Percentiles rank a stretch among this genome's conserved stretches.
Evolutionary conservation across 2,113 vertebrate genomes (phyloP).

Genomic region (Otolemur garnettii): DNA sequence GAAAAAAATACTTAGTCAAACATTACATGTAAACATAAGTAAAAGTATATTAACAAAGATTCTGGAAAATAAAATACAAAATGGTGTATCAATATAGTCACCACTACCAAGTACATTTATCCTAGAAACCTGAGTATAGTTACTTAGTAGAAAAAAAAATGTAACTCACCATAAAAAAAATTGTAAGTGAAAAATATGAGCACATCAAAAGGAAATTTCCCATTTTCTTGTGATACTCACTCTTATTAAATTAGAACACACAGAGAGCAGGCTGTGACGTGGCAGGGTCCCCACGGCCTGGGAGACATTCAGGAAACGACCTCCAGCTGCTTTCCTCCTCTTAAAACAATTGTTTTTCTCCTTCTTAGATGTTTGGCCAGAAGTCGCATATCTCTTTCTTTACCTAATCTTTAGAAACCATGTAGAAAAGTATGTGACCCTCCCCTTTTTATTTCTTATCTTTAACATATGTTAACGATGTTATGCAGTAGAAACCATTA

Average conservation of each 20-base stretch:
- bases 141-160: background rate
- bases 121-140: background rate
- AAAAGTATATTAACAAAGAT: background rate
- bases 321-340: too few relatives aligned
- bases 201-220: background rate
- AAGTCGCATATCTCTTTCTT: too few relatives aligned
- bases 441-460: too few relatives aligned
- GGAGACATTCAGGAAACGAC: too few relatives aligned
- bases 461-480: too few relatives aligned
- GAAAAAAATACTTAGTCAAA: background rate
- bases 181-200: background rate
- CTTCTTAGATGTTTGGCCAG: too few relatives aligned
- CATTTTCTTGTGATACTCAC: background rate
- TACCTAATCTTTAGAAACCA: too few relatives aligned
- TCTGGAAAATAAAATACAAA: background rate
- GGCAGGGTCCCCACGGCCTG: too few relatives aligned
- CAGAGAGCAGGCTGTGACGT: too few relatives aligned
- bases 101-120: background rate
- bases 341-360: too few relatives aligned
- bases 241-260: background rate
- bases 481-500: too few relatives aligned
- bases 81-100: background rate
- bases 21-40: slow-evolving; percentile 1
- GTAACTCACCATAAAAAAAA: background rate
- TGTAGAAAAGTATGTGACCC: too few relatives aligned